phyloP scores from a whole-genome alignment of 2,797 vertebrate species.

The Kryptopterus vitreolus region DNA sequence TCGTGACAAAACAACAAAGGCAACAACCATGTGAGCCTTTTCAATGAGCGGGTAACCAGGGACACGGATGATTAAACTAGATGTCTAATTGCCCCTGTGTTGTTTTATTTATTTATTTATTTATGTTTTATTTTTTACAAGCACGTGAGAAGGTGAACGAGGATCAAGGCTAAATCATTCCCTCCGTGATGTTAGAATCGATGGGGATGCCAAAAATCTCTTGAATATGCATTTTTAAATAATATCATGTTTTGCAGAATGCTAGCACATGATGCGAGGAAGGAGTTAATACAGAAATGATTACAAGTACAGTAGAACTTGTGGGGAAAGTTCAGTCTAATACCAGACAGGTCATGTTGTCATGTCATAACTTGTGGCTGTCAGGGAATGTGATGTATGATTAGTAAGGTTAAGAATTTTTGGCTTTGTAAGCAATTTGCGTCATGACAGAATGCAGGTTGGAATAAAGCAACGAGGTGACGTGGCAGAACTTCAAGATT shows the following conservation, averaged over 20 bases:
- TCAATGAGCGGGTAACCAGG: neutral
- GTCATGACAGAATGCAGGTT: neutral
- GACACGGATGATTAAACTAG: conserved; percentile 4
- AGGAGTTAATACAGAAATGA: neutral
- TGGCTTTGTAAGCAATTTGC: neutral
- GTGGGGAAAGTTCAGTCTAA: neutral
- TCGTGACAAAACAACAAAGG: conserved; percentile 4
- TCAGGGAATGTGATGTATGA: neutral
- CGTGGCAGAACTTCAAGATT: neutral
- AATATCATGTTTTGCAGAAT: neutral
- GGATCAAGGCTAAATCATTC: neutral
- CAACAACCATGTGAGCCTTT: neutral
- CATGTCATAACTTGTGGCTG: no score
- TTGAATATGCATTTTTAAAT: neutral
- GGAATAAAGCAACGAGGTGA: neutral
- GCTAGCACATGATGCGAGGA: neutral
- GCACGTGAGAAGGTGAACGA: neutral
- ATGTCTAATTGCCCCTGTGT: neutral
- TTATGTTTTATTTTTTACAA: neutral
- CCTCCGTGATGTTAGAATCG: neutral
- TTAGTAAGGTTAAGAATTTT: neutral
- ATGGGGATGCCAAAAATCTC: neutral
- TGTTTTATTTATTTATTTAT: neutral
- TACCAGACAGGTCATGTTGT: neutral
- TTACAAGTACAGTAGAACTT: neutral